These are phyloP conservation scores for Neria commutata DNA, from an alignment of 2,888 invertebrate genomes.

Conservation along the genomic window DNA sequence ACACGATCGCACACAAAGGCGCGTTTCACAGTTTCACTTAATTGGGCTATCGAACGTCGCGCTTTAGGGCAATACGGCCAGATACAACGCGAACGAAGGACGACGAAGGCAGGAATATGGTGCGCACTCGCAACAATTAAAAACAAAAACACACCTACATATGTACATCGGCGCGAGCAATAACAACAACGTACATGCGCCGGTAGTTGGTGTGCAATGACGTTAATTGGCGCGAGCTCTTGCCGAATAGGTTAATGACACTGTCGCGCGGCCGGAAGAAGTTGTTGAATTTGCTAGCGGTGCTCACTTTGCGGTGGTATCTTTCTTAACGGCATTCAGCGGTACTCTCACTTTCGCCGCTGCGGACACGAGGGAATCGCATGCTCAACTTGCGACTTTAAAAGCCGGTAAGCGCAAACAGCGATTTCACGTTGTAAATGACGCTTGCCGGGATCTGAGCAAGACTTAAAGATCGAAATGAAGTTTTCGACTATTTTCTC, in stretches of 20 bases:
- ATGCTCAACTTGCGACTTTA: no score
- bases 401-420: no score
- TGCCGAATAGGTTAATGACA: constrained; percentile 26
- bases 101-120: background rate
- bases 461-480: no score
- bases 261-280: background rate
- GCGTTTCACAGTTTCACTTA: constrained; percentile 6
- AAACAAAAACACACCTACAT: constrained; percentile 16
- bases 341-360: background rate
- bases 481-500: no score
- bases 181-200: constrained; percentile 7
- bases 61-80: constrained; percentile 8
- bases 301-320: no score
- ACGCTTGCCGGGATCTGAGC: no score
- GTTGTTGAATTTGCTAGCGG: no score
- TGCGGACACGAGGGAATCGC: no score
- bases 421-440: no score
- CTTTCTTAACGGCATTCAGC: no score
- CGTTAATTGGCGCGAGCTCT: constrained; percentile 39
- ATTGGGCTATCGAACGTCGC: no score
- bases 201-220: constrained; percentile 26
- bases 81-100: background rate
- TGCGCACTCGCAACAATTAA: constrained; percentile 29
- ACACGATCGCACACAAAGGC: constrained; percentile 7
- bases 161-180: constrained; percentile 12